Percentiles rank a stretch among this genome's conserved stretches.
Evolutionary conservation across 2,797 vertebrate species (phyloP).

Genomic region (Gobionotothen gibberifrons): DNA sequence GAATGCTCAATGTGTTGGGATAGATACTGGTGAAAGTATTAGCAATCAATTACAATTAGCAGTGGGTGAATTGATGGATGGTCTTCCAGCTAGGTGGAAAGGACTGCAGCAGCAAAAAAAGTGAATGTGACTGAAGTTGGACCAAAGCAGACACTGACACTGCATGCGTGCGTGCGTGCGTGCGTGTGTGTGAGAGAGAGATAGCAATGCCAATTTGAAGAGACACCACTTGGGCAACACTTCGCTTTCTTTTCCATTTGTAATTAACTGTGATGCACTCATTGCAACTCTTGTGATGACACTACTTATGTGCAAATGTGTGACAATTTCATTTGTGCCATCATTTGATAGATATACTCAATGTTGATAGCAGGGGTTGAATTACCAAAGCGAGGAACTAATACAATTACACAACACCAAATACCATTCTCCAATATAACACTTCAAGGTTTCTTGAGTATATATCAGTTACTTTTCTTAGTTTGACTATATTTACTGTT

Average conservation of each 20-base stretch:
- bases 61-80: conserved; percentile 48
- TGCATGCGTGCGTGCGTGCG: no score
- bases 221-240: conserved; percentile 15
- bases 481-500: no score
- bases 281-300: background rate
- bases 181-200: background rate
- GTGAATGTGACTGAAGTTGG: conserved; percentile 24
- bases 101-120: conserved; percentile 17
- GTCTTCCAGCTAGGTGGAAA: conserved; percentile 27
- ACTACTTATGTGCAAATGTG: background rate
- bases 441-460: no score
- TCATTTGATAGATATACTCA: background rate
- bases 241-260: background rate
- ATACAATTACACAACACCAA: no score
- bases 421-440: no score
- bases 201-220: background rate
- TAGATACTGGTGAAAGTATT: conserved; percentile 22
- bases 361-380: conserved; percentile 1
- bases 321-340: background rate
- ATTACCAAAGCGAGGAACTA: no score
- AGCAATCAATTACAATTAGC: conserved; percentile 44
- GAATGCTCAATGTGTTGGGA: conserved; percentile 27
- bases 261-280: background rate
- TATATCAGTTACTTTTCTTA: no score
- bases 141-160: background rate